Evolutionary conservation across 1,140 invertebrate genomes (phyloP), one percentile per base, ranked within the genome.

Genomic region (Orchestia grillus): DNA sequence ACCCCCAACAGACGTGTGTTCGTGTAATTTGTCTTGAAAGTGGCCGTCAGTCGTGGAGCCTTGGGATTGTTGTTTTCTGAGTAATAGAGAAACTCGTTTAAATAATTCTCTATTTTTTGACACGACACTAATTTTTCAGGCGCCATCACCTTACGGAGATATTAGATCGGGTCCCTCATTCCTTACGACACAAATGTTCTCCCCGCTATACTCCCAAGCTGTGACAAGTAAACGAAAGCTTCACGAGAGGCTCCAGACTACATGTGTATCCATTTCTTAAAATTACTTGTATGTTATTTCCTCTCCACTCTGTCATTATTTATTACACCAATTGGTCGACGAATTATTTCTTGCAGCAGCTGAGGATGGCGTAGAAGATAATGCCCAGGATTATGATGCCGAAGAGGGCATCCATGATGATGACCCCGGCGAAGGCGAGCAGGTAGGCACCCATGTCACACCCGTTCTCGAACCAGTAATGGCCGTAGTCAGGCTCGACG

Each of bases 391-490:
- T 43, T 16, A 62, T 44, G 87, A 95, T 44, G 42, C 95, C 95
- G 44, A 95, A 87, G 28, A 95, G 44, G 11, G 28, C 87, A 53
- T 95, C 95, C 95, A 95, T 95, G 57, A 88, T 44, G 95, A 95
- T 95, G n/a, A 95, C 87, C 0, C 41, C 95, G 41, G 41, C 8
- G 95, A 95, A 95, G 44, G 95, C 45, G 43, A 95, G 87, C 44
- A 95, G 8, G 95, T 87, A 95, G n/a, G 87, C n/a, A 15, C 8
- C 47, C 95, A 87, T 95, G 95, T 95, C 47, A 44, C 95, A 95
- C 3, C 95, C 95, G 47, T 95, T 95, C n/a, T 95, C 95, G 57
- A 95, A 95, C 95, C 95, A 95, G 95, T 95, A 95, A 44, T 95
- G 95, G 36, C 95, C 95, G 87, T 62, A 95, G 44, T 95, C 95